Percentiles rank a stretch among this genome's conserved stretches.
Evolutionary conservation across 2,113 vertebrate species (phyloP).

Genomic region (Nematolebias whitei): DNA sequence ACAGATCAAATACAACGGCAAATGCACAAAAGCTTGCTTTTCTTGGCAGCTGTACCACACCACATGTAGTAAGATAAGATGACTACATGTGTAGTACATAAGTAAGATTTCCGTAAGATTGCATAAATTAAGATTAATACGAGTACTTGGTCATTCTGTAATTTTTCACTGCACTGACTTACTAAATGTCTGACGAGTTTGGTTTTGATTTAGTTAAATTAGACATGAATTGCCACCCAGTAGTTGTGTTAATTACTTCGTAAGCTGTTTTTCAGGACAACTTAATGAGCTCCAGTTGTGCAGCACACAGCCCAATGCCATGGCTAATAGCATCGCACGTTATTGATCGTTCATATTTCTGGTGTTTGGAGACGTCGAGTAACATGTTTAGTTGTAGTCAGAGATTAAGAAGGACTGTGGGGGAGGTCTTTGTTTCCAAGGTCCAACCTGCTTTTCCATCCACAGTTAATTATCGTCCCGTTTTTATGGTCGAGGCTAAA

Average conservation of each 20-base stretch:
- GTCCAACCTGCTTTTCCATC: constrained; percentile 6
- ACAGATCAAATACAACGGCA: too few relatives aligned
- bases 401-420: constrained; percentile 40
- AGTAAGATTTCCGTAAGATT: constrained; percentile 11
- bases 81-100: too few relatives aligned
- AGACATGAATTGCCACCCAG: constrained; percentile 35
- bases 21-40: too few relatives aligned
- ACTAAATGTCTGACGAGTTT: constrained; percentile 38
- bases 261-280: constrained; percentile 40
- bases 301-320: constrained; percentile 33
- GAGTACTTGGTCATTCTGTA: constrained; percentile 17
- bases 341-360: constrained; percentile 63
- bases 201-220: constrained; percentile 38
- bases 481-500: constrained; percentile 19
- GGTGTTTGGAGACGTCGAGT: constrained; percentile 41
- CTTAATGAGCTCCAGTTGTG: constrained; percentile 40
- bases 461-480: constrained; percentile 18
- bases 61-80: too few relatives aligned
- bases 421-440: constrained; percentile 8
- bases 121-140: constrained; percentile 41
- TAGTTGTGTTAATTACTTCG: constrained; percentile 57
- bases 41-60: neutral
- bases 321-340: constrained; percentile 54
- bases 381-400: constrained; percentile 43
- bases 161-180: constrained; percentile 28